phyloP scores from a whole-genome alignment of 92 coral and sea anemone species.

The Porites rus region DNA sequence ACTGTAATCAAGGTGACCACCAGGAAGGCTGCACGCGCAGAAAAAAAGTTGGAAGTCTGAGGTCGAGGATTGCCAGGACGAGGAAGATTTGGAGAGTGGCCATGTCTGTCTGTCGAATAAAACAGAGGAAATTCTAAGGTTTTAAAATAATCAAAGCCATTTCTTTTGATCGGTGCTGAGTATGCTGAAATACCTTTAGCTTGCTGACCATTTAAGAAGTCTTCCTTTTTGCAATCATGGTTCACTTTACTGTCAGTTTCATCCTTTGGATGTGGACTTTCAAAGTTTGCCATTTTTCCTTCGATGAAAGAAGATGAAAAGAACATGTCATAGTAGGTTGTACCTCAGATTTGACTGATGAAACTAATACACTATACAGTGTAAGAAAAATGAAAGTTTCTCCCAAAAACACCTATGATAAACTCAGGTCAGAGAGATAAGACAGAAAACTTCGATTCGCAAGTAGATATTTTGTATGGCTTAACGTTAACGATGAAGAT shows the following conservation, averaged over 20 bases:
- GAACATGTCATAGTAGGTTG: neutral
- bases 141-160: too few relatives aligned
- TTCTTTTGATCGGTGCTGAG: neutral
- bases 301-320: neutral
- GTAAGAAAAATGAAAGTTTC: too few relatives aligned
- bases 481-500: too few relatives aligned
- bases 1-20: constrained; percentile 63
- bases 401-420: too few relatives aligned
- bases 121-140: neutral
- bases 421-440: too few relatives aligned
- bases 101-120: neutral
- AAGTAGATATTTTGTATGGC: too few relatives aligned
- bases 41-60: constrained; percentile 10
- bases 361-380: too few relatives aligned
- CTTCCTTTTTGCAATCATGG: neutral
- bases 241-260: neutral
- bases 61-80: neutral
- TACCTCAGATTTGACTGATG: too few relatives aligned
- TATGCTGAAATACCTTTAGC: neutral
- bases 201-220: neutral
- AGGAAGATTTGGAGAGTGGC: neutral
- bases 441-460: too few relatives aligned
- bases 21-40: constrained; percentile 42
- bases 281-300: constrained; percentile 32
- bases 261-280: neutral